A percentile compares a stretch with the other conserved stretches of the same genome.
These are phyloP conservation scores for Bradysia coprophila DNA, from an alignment of 1,140 invertebrate species.

Conservation along the genomic window DNA sequence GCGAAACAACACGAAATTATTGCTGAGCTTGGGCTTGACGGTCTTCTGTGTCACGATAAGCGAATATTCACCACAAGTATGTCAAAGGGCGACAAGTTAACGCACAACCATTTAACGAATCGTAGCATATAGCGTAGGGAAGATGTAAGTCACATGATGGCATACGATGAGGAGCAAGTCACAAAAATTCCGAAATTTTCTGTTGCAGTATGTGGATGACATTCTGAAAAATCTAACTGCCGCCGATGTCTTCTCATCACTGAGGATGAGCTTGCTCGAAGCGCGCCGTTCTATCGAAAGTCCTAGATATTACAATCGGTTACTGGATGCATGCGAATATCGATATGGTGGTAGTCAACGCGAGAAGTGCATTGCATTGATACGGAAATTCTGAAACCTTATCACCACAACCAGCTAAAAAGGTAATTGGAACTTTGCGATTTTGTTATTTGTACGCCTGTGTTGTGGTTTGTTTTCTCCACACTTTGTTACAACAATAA, in stretches of 20 bases:
- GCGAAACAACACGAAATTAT: slow-evolving; percentile 25
- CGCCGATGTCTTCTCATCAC: slow-evolving; percentile 76
- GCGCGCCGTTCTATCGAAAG: slow-evolving; percentile 57
- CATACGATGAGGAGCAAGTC: too few species aligned
- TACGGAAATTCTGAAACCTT: slow-evolving; percentile 54
- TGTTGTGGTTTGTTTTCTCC: too few species aligned
- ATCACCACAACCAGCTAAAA: slow-evolving; percentile 29
- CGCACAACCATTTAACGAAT: slow-evolving; percentile 36
- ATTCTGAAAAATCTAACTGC: slow-evolving; percentile 65
- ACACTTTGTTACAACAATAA: too few species aligned
- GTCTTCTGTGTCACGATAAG: slow-evolving; percentile 36
- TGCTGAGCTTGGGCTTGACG: slow-evolving; percentile 24
- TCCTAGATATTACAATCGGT: slow-evolving; percentile 79
- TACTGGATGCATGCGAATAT: slow-evolving; percentile 84
- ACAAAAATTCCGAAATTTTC: too few species aligned
- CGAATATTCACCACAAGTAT: slow-evolving; percentile 43
- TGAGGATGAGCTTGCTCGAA: slow-evolving; percentile 75
- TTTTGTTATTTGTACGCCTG: too few species aligned
- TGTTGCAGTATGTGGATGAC: slow-evolving; percentile 42
- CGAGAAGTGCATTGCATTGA: slow-evolving; percentile 40
- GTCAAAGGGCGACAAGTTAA: slow-evolving; percentile 39
- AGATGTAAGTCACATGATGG: too few species aligned
- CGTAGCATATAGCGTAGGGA: slow-evolving; percentile 31
- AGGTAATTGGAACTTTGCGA: slow-evolving; percentile 39
- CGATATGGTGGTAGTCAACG: slow-evolving; percentile 45